Evolutionary conservation across 2,113 vertebrate species (phyloP).

Genomic region (Climacteris rufus): DNA sequence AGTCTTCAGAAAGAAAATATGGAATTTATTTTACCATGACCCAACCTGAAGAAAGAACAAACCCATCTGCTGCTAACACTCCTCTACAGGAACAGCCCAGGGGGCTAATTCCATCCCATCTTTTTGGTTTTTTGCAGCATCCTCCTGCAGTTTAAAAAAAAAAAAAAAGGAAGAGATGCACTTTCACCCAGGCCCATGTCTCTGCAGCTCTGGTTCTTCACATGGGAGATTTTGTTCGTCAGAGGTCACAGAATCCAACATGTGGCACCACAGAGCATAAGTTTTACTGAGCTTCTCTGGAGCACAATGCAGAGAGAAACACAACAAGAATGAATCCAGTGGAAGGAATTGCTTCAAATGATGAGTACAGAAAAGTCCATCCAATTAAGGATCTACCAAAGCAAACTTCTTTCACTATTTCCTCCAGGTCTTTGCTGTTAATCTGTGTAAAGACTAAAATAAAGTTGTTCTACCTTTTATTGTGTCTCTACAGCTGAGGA

Average conservation of each 20-base stretch:
- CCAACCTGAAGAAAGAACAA: neutral
- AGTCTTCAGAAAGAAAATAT: neutral
- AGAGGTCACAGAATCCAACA: neutral
- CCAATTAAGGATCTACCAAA: neutral
- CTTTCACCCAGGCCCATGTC: neutral
- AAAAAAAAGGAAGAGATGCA: neutral
- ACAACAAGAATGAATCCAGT: neutral
- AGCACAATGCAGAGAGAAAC: neutral
- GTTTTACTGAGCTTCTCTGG: neutral
- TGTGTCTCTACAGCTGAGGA: neutral
- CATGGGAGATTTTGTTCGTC: neutral
- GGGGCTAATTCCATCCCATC: neutral
- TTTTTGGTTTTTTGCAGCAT: neutral
- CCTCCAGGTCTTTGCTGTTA: neutral
- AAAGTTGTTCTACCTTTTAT: neutral
- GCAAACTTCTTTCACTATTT: neutral
- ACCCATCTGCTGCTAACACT: neutral
- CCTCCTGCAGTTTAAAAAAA: neutral
- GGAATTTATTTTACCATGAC: neutral
- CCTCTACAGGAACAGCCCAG: neutral
- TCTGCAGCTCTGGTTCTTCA: neutral
- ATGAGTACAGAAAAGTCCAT: fast-evolving
- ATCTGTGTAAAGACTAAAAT: neutral
- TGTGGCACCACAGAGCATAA: neutral
- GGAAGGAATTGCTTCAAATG: neutral